Evolutionary conservation across 2,113 vertebrate species (phyloP), one percentile per base, ranked within the genome.

Genomic region (Hemiscyllium ocellatum): DNA sequence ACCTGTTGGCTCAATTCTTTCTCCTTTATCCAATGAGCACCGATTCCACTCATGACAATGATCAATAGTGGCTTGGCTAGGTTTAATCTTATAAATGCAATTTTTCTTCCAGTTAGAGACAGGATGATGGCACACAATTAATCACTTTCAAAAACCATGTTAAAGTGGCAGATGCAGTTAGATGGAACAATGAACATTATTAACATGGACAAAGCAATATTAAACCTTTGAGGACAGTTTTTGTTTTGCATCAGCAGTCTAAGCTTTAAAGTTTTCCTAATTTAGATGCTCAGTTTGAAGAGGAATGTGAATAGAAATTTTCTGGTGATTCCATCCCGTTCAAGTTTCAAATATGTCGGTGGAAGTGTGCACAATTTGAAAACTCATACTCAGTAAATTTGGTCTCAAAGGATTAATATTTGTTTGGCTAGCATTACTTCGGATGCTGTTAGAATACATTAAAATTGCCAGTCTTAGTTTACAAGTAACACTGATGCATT

Each of bases 381-480:
- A 66, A 66, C 2, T 65, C 33, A 42, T 20, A 83, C 61, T 5
- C 29, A 37, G 33, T 56, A 33, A 91, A 91, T 66, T n/a, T 5
- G 50, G 93, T 47, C 93, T 70, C 68, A 95, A 89, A 61, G 86
- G 86, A 50, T 89, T 89, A 89, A 95, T 72, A 95, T 72, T 66
- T 13, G 93, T 69, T 72, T 50, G 66, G 68, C 66, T 50, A 50
- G 24, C 33, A 33, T 66, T 93, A n/a, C n/a, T 93, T 68, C 61
- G n/a, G 89, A 66, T 93, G 61, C 61, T 93, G 33, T 66, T 66
- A 19, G 33, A 93, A 66, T 93, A n/a, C 61, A 37, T 22, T 66
- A n/a, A 66, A 93, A 65, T 93, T 66, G 89, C 33, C 89, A 19
- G 20, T 66, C 61, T 93, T 66, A 22, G 61, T 37, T 65, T 66